phyloP scores from a whole-genome alignment of 2,888 invertebrate species.

The Macropis europaea region DNA sequence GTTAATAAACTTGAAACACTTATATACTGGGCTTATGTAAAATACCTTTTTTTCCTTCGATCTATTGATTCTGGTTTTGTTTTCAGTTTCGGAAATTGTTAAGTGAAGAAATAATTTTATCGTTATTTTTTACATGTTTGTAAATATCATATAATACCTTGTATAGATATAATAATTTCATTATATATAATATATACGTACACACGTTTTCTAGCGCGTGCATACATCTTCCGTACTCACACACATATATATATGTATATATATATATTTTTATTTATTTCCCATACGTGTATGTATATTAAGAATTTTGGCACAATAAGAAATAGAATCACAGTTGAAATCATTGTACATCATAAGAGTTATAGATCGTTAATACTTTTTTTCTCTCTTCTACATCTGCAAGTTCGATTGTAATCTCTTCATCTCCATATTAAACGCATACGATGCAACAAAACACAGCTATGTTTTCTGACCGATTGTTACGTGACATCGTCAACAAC shows the following conservation, averaged over 20 bases:
- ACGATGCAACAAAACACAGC: constrained; percentile 39
- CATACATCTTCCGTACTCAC: constrained; percentile 21
- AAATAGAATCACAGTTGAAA: constrained; percentile 78
- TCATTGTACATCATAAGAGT: constrained; percentile 77
- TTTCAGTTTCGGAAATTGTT: constrained; percentile 39
- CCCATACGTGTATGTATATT: constrained; percentile 63
- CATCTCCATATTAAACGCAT: constrained; percentile 23
- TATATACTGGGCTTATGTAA: constrained; percentile 61
- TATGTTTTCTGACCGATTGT: constrained; percentile 2
- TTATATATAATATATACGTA: constrained; percentile 51
- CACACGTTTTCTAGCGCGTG: constrained; percentile 33
- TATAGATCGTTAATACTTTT: constrained; percentile 51
- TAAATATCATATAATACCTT: constrained; percentile 69
- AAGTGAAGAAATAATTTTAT: constrained; percentile 57
- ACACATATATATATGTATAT: constrained; percentile 53
- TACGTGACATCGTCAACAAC: constrained; percentile 35
- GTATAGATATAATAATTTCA: constrained; percentile 64
- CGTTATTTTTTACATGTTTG: constrained; percentile 53
- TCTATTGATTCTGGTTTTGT: constrained; percentile 39
- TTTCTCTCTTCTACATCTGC: constrained; percentile 45
- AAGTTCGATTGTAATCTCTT: constrained; percentile 36
- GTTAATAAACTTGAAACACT: constrained; percentile 62
- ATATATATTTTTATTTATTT: constrained; percentile 48
- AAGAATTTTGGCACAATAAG: constrained; percentile 78
- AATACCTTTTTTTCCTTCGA: constrained; percentile 58